phyloP scores from a whole-genome alignment of 2,113 vertebrate genomes.

The Pantherophis guttatus region DNA sequence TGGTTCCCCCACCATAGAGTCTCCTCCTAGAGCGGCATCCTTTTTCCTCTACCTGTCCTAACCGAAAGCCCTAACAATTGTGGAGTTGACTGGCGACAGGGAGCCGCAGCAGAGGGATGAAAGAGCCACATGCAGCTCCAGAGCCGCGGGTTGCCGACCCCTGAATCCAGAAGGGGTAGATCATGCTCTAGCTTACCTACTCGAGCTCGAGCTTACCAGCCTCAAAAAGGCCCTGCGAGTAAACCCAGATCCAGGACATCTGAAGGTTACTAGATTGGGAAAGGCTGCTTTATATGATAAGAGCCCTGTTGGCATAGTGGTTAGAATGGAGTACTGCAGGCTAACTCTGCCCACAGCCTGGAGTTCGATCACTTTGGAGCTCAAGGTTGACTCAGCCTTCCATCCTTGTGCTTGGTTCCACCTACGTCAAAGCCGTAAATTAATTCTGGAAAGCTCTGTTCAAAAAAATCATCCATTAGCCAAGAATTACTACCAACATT shows the following conservation, averaged over 20 bases:
- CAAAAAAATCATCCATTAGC: slow-evolving; percentile 70
- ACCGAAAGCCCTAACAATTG: too few species aligned
- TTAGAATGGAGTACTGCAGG: not conserved
- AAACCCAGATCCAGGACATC: not conserved
- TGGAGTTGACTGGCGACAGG: too few species aligned
- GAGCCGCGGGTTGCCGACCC: too few species aligned
- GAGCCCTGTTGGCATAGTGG: slow-evolving; percentile 28
- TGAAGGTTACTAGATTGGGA: not conserved
- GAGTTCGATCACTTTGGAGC: not conserved
- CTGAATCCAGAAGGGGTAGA: not conserved
- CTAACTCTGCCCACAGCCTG: not conserved
- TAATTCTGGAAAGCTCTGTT: slow-evolving; percentile 65
- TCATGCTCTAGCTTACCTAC: not conserved
- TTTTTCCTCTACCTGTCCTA: too few species aligned
- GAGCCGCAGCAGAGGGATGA: too few species aligned
- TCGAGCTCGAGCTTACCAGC: too few species aligned
- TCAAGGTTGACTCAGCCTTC: not conserved
- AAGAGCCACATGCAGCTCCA: too few species aligned
- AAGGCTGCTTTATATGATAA: not conserved
- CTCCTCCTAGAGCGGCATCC: too few species aligned
- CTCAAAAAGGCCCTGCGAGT: not conserved
- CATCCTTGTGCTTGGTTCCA: slow-evolving; percentile 38
- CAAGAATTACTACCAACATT: slow-evolving; percentile 71
- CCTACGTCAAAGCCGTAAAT: slow-evolving; percentile 48
- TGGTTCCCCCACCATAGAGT: too few species aligned